Base-by-base conservation (phyloP, 30 jellyfish, hydroid and myxozoan genomes). In the Catostylus mosaicus region DNA sequence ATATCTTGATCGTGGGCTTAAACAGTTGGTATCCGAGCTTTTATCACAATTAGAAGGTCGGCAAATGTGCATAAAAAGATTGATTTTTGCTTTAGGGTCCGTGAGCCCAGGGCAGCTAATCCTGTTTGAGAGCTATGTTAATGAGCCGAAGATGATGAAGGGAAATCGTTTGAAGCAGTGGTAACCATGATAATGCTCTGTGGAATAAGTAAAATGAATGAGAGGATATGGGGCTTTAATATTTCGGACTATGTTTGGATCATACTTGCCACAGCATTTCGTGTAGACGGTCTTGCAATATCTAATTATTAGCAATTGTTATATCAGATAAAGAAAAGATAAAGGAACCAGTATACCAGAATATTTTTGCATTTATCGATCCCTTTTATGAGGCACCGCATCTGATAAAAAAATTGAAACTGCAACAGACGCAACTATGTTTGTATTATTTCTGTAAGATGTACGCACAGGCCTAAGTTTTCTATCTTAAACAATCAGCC, bases 121-220 rank as follows among this genome's bases (percentile, higher is more conserved):
- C 67, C 67, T 40, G 14, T 5, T 40, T 40, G 54, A 40, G 54
- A 40, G 67, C 8, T 4, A 52, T 52, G 23, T 7, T 52, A 4
- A 26, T 4, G 23, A 52, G 26, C 30, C 67, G 67, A 10, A n/a
- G 19, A 52, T 10, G 67, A 26, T 26, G 23, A 20, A 26, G 3
- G 67, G 67, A 52, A 52, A 52, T 52, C 26, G 67, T 52, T 20
- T 52, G 67, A 52, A 52, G 67, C 67, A 52, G 67, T 10, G 67
- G 67, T n/a, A 52, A 52, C 30, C 67, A 52, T 20, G 30, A 52
- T 6, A 52, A n/a, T 52, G 23, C 30, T 3, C 26, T 52, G 67
- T n/a, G 67, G 30, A n/a, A n/a, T n/a, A n/a, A 40, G 26, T 52
- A 4, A 10, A 52, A 52, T 52, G 67, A 52, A 52, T 52, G 29